Evolutionary conservation across 2,113 vertebrate species (phyloP), one percentile per base, ranked within the genome.

Genomic region (Pseudopodoces humilis): DNA sequence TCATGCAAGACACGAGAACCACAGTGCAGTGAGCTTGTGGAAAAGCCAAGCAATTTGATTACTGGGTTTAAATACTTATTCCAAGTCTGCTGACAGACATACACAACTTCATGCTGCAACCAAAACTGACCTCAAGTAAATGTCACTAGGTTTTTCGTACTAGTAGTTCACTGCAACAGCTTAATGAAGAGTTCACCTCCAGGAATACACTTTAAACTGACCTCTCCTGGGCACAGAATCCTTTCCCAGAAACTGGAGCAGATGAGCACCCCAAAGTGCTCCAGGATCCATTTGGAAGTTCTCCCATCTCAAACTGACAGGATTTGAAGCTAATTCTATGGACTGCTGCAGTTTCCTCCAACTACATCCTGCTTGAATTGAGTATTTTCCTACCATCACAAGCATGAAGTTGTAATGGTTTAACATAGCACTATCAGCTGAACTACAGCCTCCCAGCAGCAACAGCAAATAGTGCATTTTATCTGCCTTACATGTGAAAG

Each of bases 141-240:
- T 47, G 24, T n/a, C 80, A 90, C 56, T 1, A 30, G 47, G 76
- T 35, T 86, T 94, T 74, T 5, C 83, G 33, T 67, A 90, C 47
- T 76, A 44, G 68, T 41, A 74, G 56, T 86, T 94, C 44, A 77
- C 55, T 62, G n/a, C 31, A 83, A 58, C 39, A 77, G 76, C 55
- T 44, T 63, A 50, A 55, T 50, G 35, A 62, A 65, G 60, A 90
- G 83, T 20, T 92, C 79, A 74, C 59, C 63, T 55, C 33, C 16
- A 75, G 82, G 47, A 86, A 35, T 44, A 37, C 71, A 33, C 86
- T 88, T 92, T 41, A 83, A 74, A 74, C 56, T 69, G 67, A 80
- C n/a, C 79, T 88, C 41, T 83, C 78, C 71, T 37, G 27, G 43
- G 41, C 71, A 83, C 0, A 63, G 56, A 83, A 15, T 11, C 41